These are phyloP conservation scores for Diplolepis rosae DNA, from an alignment of 2,888 invertebrate species.

Conservation along the genomic window DNA sequence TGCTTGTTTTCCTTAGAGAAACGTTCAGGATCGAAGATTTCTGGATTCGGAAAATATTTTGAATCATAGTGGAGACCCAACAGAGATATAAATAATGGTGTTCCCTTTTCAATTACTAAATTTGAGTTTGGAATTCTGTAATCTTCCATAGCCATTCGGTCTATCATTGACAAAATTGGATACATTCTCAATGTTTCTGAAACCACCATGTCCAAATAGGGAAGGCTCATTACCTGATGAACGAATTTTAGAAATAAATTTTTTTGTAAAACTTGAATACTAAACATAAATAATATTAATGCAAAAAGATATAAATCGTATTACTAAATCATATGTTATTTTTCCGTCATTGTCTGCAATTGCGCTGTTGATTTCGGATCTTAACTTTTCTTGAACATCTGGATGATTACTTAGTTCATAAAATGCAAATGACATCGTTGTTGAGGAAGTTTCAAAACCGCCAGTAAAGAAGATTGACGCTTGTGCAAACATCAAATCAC, in stretches of 20 bases:
- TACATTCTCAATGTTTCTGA: constrained; percentile 71
- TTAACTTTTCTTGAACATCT: constrained; percentile 54
- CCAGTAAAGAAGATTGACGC: constrained; percentile 61
- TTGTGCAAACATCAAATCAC: constrained; percentile 62
- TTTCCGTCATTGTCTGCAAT: constrained; percentile 52
- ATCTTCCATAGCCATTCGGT: constrained; percentile 54
- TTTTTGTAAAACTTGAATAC: too few relatives aligned
- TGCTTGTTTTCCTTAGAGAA: constrained; percentile 68
- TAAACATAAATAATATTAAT: background rate
- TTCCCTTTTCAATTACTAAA: constrained; percentile 64
- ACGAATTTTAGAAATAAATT: too few relatives aligned
- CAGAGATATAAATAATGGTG: constrained; percentile 66
- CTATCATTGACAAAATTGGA: constrained; percentile 65
- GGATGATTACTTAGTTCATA: constrained; percentile 59
- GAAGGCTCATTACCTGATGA: constrained; percentile 50
- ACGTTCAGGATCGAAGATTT: constrained; percentile 71
- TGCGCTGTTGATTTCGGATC: constrained; percentile 54
- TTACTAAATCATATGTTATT: constrained; percentile 62
- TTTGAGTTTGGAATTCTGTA: constrained; percentile 62
- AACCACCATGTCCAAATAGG: constrained; percentile 62
- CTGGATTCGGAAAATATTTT: constrained; percentile 69
- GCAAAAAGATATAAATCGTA: background rate
- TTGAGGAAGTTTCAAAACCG: constrained; percentile 66
- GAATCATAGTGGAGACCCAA: constrained; percentile 70
- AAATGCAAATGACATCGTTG: constrained; percentile 54